Evolutionary conservation across 1,140 invertebrate species (phyloP).

Genomic region (Cotesia vestalis): DNA sequence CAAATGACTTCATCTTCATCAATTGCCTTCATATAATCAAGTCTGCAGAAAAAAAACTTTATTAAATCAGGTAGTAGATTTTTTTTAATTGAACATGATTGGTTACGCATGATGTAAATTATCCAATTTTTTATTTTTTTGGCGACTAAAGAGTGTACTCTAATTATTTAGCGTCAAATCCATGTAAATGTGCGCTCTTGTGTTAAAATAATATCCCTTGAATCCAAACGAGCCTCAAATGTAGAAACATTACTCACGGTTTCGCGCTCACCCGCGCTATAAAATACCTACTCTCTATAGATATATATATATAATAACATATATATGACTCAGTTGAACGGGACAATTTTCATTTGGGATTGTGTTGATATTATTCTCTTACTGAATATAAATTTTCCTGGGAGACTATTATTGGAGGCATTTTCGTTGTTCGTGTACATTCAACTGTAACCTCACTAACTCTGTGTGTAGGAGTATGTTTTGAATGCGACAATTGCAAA

Average conservation of each 20-base stretch:
- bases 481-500: slow-evolving; percentile 28
- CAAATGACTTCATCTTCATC: no score
- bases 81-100: no score
- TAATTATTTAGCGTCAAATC: slow-evolving; percentile 24
- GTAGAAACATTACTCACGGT: slow-evolving; percentile 62
- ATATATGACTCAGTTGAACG: slow-evolving; percentile 1
- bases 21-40: no score
- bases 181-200: slow-evolving; percentile 1
- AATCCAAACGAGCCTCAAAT: slow-evolving; percentile 42
- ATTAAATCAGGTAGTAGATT: no score
- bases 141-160: not conserved
- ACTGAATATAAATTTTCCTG: no score
- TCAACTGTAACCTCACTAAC: not conserved
- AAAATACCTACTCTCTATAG: slow-evolving; percentile 43
- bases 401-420: slow-evolving; percentile 12
- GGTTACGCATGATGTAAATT: no score
- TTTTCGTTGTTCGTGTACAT: not conserved
- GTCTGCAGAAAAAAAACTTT: no score
- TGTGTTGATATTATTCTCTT: not conserved
- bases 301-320: no score
- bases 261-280: slow-evolving; percentile 55
- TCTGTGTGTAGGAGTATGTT: slow-evolving; percentile 18
- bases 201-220: slow-evolving; percentile 31
- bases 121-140: not conserved
- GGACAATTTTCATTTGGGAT: no score